These are phyloP conservation scores for Drosophila azteca DNA, from an alignment of 1,140 invertebrate species.

Conservation along the genomic window DNA sequence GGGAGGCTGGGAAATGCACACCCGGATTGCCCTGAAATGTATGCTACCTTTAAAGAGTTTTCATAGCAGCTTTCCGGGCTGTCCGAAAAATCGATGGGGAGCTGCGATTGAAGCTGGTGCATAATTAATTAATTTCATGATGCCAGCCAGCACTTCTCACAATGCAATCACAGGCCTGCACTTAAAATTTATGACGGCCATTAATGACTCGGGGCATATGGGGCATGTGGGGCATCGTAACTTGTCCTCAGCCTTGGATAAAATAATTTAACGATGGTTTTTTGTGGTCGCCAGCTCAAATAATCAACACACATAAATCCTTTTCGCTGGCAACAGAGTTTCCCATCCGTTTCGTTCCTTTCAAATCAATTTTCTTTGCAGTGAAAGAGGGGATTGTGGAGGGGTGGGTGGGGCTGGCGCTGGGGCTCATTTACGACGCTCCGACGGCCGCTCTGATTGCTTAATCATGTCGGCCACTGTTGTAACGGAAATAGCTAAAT, in stretches of 20 bases:
- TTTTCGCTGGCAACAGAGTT: slow-evolving; percentile 40
- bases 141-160: slow-evolving; percentile 11
- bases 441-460: slow-evolving; percentile 55
- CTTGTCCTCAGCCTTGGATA: slow-evolving; percentile 21
- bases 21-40: too few relatives aligned
- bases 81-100: slow-evolving; percentile 6
- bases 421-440: slow-evolving; percentile 50
- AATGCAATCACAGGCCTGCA: slow-evolving; percentile 46
- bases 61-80: neutral
- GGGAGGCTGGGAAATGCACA: too few relatives aligned
- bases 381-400: too few relatives aligned
- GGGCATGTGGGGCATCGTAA: neutral
- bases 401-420: slow-evolving; percentile 16
- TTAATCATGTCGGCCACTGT: slow-evolving; percentile 73
- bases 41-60: neutral
- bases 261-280: slow-evolving; percentile 61
- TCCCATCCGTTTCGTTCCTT: neutral
- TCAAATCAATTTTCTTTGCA: too few relatives aligned
- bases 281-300: slow-evolving; percentile 48
- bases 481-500: slow-evolving; percentile 71
- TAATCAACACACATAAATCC: slow-evolving; percentile 71
- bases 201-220: slow-evolving; percentile 25
- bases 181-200: slow-evolving; percentile 45
- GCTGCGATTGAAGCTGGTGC: slow-evolving; percentile 13
- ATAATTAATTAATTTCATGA: slow-evolving; percentile 54